These are phyloP conservation scores for Odocoileus virginianus DNA, from an alignment of 2,113 vertebrate species.

Conservation along the genomic window DNA sequence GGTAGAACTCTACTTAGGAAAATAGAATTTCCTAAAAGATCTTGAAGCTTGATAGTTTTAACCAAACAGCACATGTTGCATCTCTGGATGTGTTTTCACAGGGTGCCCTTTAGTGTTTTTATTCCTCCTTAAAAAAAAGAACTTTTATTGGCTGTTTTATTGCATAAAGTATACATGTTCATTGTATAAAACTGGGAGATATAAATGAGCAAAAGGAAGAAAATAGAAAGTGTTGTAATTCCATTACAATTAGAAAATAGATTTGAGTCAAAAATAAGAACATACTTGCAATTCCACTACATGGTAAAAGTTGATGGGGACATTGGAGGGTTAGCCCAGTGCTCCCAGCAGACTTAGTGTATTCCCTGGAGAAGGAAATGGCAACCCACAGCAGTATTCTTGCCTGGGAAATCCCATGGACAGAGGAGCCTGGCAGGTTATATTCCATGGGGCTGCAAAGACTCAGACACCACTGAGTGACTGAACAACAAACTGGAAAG, in stretches of 20 bases:
- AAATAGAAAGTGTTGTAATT: not conserved
- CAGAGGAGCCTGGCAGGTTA: not conserved
- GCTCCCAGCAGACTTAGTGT: not conserved
- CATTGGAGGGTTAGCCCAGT: fast-evolving
- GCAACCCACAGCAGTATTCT: not conserved
- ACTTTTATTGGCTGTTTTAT: not conserved
- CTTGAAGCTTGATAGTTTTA: conserved; percentile 67
- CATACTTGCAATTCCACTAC: fast-evolving
- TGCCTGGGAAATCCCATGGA: not conserved
- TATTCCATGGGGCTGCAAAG: not conserved
- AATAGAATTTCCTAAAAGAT: conserved; percentile 72
- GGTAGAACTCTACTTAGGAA: conserved; percentile 67
- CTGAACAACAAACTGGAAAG: not conserved
- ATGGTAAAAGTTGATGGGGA: not conserved
- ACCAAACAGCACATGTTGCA: conserved; percentile 70
- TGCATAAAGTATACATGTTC: not conserved
- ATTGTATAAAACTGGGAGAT: not conserved
- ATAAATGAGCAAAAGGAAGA: not conserved
- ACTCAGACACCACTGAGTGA: not conserved
- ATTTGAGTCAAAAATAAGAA: not conserved
- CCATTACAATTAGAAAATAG: not conserved
- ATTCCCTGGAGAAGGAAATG: not conserved
- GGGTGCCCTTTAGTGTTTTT: conserved; percentile 38
- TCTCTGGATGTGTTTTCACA: conserved; percentile 67
- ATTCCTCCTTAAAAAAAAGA: not conserved